Conservation (phyloP, 2,797 vertebrate species). For the Diplodus puntazzo region DNA sequence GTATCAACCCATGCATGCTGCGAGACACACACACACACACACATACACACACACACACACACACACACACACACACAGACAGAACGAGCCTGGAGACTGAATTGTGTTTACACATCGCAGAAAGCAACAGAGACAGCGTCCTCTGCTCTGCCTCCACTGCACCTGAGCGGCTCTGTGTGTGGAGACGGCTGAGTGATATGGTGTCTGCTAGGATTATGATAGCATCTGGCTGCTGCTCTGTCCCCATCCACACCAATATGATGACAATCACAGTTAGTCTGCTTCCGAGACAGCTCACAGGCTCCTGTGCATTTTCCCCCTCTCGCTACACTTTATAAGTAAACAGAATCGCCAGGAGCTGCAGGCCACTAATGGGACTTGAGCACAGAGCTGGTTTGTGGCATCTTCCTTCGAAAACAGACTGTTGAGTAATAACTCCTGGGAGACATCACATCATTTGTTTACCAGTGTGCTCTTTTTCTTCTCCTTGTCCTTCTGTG, state of each 20-base stretch:
- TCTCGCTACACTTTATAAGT: conserved; percentile 21
- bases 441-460: conserved; percentile 49
- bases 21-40: not conserved
- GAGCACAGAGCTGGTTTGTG: conserved; percentile 23
- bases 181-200: conserved; percentile 24
- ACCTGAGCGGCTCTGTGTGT: conserved; percentile 27
- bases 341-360: conserved; percentile 30
- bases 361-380: conserved; percentile 34
- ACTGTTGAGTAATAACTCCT: conserved; percentile 23
- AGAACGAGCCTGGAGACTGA: not conserved
- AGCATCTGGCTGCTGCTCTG: conserved; percentile 29
- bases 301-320: not conserved
- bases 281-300: conserved; percentile 22
- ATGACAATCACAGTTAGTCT: conserved; percentile 42
- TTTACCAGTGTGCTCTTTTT: conserved; percentile 38
- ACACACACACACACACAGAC: not conserved
- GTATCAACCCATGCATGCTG: conserved; percentile 42
- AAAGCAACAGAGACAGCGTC: conserved; percentile 24
- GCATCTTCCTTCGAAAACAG: conserved; percentile 14
- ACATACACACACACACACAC: not conserved
- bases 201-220: conserved; percentile 28
- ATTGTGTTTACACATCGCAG: not conserved
- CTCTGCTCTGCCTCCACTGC: conserved; percentile 5
- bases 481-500: conserved; percentile 40
- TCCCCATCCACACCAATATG: conserved; percentile 16